A percentile compares a stretch with the other conserved stretches of the same genome.
Evolutionary conservation across 2,113 vertebrate genomes (phyloP).

Genomic region (Xyliphius kryptos): DNA sequence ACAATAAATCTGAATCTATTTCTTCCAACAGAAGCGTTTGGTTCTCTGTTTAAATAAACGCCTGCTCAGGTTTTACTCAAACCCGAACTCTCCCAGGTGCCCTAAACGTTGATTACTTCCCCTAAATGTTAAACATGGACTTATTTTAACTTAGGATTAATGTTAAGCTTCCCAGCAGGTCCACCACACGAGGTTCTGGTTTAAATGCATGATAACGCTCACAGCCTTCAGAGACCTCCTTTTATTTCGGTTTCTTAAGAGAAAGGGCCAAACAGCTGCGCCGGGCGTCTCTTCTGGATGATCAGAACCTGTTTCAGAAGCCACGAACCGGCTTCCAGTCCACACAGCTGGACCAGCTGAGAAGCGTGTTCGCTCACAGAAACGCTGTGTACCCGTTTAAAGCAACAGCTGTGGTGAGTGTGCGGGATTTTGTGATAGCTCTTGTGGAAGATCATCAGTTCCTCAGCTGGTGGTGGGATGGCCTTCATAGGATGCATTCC

Average conservation of each 20-base stretch:
- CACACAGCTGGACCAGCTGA: slow-evolving; percentile 11
- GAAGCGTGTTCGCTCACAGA: not conserved
- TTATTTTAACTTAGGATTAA: too few species aligned
- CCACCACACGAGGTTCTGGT: slow-evolving; percentile 20
- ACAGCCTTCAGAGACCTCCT: slow-evolving; percentile 3
- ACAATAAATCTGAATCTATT: too few species aligned
- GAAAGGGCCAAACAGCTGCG: slow-evolving; percentile 19
- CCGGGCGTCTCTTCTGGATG: slow-evolving; percentile 14
- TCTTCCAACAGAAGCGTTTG: too few species aligned
- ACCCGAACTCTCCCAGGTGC: too few species aligned
- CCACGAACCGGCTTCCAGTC: slow-evolving; percentile 23
- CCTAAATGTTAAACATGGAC: too few species aligned
- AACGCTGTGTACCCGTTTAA: not conserved
- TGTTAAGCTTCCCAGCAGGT: too few species aligned
- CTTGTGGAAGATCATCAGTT: not conserved
- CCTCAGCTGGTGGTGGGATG: not conserved
- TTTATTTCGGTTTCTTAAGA: slow-evolving; percentile 19
- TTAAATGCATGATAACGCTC: slow-evolving; percentile 27
- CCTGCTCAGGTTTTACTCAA: too few species aligned
- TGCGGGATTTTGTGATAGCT: not conserved
- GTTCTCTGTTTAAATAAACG: too few species aligned
- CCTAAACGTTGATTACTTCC: too few species aligned
- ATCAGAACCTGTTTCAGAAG: slow-evolving; percentile 8
- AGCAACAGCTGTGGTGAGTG: slow-evolving; percentile 1
- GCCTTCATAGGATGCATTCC: too few species aligned